These are phyloP conservation scores for Tinamus major DNA, from an alignment of 2,797 vertebrate genomes.

Conservation along the genomic window DNA sequence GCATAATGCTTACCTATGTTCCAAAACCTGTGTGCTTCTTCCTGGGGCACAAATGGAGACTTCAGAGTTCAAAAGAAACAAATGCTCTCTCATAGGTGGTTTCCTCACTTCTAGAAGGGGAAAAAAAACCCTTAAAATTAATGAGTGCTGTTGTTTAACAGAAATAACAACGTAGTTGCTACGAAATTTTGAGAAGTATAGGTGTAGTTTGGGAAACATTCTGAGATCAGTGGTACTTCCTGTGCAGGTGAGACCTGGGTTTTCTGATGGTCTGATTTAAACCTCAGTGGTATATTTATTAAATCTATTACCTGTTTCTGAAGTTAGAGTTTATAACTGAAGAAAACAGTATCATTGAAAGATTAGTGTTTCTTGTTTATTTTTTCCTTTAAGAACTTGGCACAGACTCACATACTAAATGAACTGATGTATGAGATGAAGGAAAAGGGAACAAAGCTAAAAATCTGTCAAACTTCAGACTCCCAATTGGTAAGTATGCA, in stretches of 20 bases:
- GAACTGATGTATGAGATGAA: slow-evolving; percentile 94
- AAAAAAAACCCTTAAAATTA: background rate
- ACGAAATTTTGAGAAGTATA: background rate
- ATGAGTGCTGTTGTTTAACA: background rate
- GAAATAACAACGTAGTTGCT: background rate
- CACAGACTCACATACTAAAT: slow-evolving; percentile 94
- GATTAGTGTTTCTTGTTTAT: background rate
- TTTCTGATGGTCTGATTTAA: background rate
- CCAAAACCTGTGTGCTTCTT: background rate
- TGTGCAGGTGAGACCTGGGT: background rate
- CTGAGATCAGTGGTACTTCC: background rate
- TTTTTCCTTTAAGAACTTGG: slow-evolving; percentile 87
- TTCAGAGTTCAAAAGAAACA: background rate
- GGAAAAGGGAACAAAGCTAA: slow-evolving; percentile 92
- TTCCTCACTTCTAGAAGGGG: background rate
- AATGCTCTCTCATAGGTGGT: background rate
- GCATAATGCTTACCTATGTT: background rate
- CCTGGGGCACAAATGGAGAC: background rate
- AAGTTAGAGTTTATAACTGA: background rate
- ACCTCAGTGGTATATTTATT: background rate
- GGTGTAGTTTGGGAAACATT: background rate
- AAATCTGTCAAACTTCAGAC: slow-evolving; percentile 88
- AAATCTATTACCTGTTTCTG: background rate
- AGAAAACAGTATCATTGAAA: background rate
- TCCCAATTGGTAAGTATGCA: slow-evolving; percentile 84